Percentiles rank a stretch among this genome's conserved stretches.
Evolutionary conservation across 2,888 invertebrate genomes (phyloP).

Genomic region (Tholera decimalis): DNA sequence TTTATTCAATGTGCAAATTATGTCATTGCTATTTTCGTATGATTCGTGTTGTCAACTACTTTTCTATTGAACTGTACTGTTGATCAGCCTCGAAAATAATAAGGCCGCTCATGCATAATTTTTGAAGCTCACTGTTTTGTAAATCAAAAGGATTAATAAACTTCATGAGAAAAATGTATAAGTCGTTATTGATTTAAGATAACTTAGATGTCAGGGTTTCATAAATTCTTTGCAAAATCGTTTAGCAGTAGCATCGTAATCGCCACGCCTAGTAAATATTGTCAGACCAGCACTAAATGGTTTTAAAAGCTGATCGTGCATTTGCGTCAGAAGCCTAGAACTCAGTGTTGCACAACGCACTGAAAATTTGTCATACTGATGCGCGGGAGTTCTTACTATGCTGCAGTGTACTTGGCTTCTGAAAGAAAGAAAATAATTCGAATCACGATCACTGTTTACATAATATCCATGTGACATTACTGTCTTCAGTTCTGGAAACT

Average conservation of each 20-base stretch:
- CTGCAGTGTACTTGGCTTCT: neutral
- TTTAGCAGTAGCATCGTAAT: slow-evolving; percentile 64
- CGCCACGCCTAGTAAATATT: slow-evolving; percentile 63
- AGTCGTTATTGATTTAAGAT: neutral
- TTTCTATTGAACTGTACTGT: slow-evolving; percentile 31
- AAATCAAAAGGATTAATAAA: neutral
- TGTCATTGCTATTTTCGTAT: slow-evolving; percentile 54
- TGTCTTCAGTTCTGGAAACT: too few species aligned
- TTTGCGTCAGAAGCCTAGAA: slow-evolving; percentile 70
- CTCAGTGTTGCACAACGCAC: slow-evolving; percentile 58
- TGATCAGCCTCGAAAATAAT: slow-evolving; percentile 27
- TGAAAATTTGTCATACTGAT: slow-evolving; percentile 39
- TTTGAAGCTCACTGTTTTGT: neutral
- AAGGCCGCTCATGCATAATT: neutral
- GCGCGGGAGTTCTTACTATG: neutral
- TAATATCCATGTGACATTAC: neutral
- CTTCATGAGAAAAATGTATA: neutral
- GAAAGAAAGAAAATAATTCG: neutral
- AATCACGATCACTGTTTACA: neutral
- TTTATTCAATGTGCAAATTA: slow-evolving; percentile 41
- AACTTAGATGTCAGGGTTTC: slow-evolving; percentile 24
- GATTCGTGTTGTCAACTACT: slow-evolving; percentile 35
- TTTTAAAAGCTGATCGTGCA: slow-evolving; percentile 61
- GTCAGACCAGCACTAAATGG: slow-evolving; percentile 68
- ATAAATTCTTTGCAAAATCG: slow-evolving; percentile 56